Conservation (phyloP, 2,888 invertebrate genomes). For the Protula sp. region DNA sequence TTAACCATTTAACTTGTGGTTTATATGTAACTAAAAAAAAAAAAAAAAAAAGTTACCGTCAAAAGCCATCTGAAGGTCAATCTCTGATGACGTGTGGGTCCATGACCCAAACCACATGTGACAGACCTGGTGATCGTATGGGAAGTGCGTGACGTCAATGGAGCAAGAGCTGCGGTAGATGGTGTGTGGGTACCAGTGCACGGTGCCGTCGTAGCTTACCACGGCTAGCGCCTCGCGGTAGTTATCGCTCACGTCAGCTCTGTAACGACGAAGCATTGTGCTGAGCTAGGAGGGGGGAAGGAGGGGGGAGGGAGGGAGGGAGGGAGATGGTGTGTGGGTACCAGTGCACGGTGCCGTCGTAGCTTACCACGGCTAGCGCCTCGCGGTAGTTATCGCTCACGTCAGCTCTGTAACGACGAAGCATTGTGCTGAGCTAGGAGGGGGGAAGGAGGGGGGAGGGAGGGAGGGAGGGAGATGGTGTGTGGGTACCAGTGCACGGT, state of each 20-base stretch:
- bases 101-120: constrained; percentile 22
- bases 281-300: no score
- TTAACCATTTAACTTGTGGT: no score
- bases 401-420: constrained; percentile 12
- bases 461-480: constrained; percentile 13
- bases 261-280: no score
- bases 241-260: constrained; percentile 10
- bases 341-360: constrained; percentile 15
- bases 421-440: no score
- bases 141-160: constrained; percentile 18
- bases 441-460: no score
- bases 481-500: constrained; percentile 17
- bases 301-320: constrained; percentile 11
- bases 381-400: constrained; percentile 5
- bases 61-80: constrained; percentile 11
- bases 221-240: constrained; percentile 13
- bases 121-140: constrained; percentile 17
- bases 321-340: constrained; percentile 17
- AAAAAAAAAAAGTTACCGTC: no score
- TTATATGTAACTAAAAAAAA: no score
- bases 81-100: constrained; percentile 13
- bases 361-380: constrained; percentile 11
- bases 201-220: constrained; percentile 10
- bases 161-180: constrained; percentile 16
- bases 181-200: constrained; percentile 17